Conservation (phyloP, 1,140 invertebrate species). For the Ceratosolen solmsi region DNA sequence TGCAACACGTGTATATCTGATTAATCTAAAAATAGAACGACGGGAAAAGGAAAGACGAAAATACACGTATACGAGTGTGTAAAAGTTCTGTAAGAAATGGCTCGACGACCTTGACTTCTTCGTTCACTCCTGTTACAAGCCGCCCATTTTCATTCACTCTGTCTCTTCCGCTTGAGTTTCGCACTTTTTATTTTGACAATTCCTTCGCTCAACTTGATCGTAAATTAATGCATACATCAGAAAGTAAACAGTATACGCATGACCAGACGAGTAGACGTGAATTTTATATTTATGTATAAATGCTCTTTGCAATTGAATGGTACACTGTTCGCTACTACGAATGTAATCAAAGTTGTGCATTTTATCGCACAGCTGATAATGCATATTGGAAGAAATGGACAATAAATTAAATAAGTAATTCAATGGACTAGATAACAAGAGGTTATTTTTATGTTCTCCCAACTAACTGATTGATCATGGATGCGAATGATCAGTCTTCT, state of each 20-base stretch:
- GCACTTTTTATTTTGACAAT: background rate
- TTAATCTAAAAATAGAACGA: constrained; percentile 16
- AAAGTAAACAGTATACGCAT: background rate
- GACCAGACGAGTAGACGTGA: background rate
- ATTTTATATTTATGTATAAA: too few species aligned
- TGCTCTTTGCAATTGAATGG: too few species aligned
- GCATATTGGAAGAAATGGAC: too few species aligned
- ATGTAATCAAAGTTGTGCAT: too few species aligned
- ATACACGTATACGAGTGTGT: background rate
- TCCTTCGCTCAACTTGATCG: background rate
- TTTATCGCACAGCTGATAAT: too few species aligned
- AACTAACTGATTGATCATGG: too few species aligned
- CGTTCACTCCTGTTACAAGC: background rate
- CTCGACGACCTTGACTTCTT: constrained; percentile 31
- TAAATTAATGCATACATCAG: background rate
- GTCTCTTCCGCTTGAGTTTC: background rate
- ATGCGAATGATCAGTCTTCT: too few species aligned
- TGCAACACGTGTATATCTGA: background rate
- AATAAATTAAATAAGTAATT: too few species aligned
- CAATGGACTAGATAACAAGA: too few species aligned
- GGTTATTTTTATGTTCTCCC: too few species aligned
- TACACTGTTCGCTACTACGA: too few species aligned
- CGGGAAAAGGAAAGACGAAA: background rate
- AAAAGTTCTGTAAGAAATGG: background rate
- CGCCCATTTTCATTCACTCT: background rate